phyloP scores from a whole-genome alignment of 2,888 invertebrate species.

The Pegoplata infirma region DNA sequence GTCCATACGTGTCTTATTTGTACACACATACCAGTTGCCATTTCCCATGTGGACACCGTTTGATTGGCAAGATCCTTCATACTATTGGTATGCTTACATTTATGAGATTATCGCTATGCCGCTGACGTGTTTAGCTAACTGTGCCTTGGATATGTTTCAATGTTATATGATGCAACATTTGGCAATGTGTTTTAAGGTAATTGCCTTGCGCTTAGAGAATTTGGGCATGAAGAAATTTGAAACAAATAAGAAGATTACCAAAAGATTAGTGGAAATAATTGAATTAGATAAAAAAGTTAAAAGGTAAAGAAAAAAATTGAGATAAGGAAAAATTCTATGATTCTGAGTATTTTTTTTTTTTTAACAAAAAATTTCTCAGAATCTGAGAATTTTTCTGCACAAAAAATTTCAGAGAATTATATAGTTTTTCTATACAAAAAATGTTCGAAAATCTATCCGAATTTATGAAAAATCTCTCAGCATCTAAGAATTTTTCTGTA shows the following conservation, averaged over 20 bases:
- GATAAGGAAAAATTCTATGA: neutral
- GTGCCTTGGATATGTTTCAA: slow-evolving; percentile 68
- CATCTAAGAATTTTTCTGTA: too few relatives aligned
- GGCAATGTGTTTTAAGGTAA: slow-evolving; percentile 67
- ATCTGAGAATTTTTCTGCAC: too few relatives aligned
- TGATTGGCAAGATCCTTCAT: slow-evolving; percentile 66
- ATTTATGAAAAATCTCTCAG: too few relatives aligned
- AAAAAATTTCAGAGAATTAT: too few relatives aligned
- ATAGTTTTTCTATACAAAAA: too few relatives aligned
- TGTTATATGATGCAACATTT: slow-evolving; percentile 72
- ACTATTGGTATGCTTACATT: slow-evolving; percentile 68
- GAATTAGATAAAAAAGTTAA: slow-evolving; percentile 54
- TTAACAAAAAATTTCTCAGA: too few relatives aligned
- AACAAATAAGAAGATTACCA: slow-evolving; percentile 18
- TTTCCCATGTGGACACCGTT: slow-evolving; percentile 72
- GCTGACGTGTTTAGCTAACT: slow-evolving; percentile 68
- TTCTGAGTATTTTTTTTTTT: too few relatives aligned
- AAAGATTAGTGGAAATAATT: slow-evolving; percentile 31
- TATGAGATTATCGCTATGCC: slow-evolving; percentile 70
- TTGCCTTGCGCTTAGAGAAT: slow-evolving; percentile 67
- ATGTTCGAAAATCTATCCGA: too few relatives aligned
- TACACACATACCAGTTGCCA: slow-evolving; percentile 67
- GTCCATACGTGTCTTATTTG: too few relatives aligned
- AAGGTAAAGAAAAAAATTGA: slow-evolving; percentile 13
- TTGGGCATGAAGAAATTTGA: slow-evolving; percentile 36